Evolutionary conservation across 2,888 invertebrate species (phyloP).

Genomic region (Meiosimyza platycephala): DNA sequence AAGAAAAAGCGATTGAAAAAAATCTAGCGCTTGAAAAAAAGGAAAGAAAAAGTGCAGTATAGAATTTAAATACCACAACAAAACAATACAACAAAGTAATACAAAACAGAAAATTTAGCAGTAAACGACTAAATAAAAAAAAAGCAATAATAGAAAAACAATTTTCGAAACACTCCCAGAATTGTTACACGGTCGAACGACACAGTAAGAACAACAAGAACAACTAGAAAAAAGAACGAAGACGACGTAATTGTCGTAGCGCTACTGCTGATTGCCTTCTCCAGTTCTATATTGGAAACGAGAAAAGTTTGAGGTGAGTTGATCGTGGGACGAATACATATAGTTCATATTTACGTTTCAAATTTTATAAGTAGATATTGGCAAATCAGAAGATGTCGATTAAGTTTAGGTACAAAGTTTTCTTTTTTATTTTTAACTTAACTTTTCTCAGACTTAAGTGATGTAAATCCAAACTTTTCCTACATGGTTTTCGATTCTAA

Average conservation of each 20-base stretch:
- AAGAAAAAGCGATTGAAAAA: background rate
- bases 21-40: background rate
- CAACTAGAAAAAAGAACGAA: constrained; percentile 38
- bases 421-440: too few species aligned
- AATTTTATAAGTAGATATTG: too few species aligned
- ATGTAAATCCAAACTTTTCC: too few species aligned
- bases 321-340: background rate
- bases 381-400: too few species aligned
- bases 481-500: too few species aligned
- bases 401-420: too few species aligned
- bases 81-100: background rate
- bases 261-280: background rate
- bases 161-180: constrained; percentile 8
- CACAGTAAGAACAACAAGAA: constrained; percentile 23
- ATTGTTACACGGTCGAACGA: constrained; percentile 38
- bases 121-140: constrained; percentile 21
- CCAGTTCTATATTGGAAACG: too few species aligned
- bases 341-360: background rate
- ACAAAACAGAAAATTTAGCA: background rate
- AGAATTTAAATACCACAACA: too few species aligned
- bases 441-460: too few species aligned
- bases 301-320: background rate
- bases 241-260: background rate
- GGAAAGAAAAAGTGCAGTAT: background rate
- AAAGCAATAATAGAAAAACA: constrained; percentile 21